Evolutionary conservation across 2,113 vertebrate species (phyloP).

Genomic region (Solea solea): DNA sequence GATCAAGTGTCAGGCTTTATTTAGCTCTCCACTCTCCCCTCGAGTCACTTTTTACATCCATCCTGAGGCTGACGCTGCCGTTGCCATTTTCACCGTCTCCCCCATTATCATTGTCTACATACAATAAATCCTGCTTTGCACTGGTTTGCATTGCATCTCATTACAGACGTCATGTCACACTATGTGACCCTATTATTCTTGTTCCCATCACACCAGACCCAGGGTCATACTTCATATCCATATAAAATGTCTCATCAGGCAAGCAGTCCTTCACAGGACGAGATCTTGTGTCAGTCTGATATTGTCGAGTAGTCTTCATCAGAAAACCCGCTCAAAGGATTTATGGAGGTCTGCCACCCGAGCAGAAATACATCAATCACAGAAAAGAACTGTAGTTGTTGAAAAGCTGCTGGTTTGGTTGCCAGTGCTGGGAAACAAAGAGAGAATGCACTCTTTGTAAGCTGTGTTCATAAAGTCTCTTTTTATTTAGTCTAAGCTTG

Average conservation of each 20-base stretch:
- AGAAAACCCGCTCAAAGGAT: conserved; percentile 13
- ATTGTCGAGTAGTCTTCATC: conserved; percentile 8
- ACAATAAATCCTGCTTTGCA: conserved; percentile 49
- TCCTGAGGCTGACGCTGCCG: conserved; percentile 55
- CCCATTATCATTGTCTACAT: conserved; percentile 60
- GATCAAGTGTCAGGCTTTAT: conserved; percentile 36
- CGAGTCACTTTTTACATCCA: conserved; percentile 48
- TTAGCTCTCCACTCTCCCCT: conserved; percentile 23
- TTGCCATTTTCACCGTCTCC: conserved; percentile 51
- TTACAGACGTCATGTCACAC: conserved; percentile 50
- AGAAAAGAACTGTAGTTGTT: not conserved
- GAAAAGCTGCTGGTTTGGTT: conserved; percentile 3
- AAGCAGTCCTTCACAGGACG: conserved; percentile 22
- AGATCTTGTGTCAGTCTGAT: conserved; percentile 17
- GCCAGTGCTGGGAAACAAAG: not conserved
- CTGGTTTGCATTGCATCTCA: conserved; percentile 53
- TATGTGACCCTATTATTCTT: conserved; percentile 37
- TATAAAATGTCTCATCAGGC: conserved; percentile 47
- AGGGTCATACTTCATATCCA: conserved; percentile 54
- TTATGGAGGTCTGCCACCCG: conserved; percentile 3
- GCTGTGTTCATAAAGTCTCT: not conserved
- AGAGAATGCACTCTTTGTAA: not conserved
- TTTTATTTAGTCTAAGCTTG: not conserved
- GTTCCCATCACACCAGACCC: conserved; percentile 35
- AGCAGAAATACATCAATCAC: not conserved